Evolutionary conservation across 2,888 invertebrate species (phyloP).

Genomic region (Agrochola macilenta): DNA sequence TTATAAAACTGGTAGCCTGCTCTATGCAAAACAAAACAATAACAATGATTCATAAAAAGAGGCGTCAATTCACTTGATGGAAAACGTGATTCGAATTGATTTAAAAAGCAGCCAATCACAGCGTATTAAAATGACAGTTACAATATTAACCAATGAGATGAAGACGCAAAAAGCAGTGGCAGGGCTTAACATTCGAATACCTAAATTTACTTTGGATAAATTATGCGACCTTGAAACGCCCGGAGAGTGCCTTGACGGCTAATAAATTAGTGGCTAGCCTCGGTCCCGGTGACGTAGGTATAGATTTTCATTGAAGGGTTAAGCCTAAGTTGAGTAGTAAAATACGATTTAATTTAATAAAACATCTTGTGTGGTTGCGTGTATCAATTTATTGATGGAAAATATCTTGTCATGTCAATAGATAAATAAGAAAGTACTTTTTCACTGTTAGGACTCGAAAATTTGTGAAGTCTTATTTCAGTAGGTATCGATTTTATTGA

Average conservation of each 20-base stretch:
- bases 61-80: constrained; percentile 31
- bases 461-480: no score
- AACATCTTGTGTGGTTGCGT: background rate
- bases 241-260: constrained; percentile 44
- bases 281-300: constrained; percentile 54
- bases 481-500: no score
- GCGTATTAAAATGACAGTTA: constrained; percentile 24
- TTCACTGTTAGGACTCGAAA: no score
- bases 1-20: background rate
- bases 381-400: background rate
- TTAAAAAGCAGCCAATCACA: constrained; percentile 48
- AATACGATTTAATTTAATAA: no score
- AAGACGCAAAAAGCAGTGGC: constrained; percentile 36
- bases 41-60: constrained; percentile 32
- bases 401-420: background rate
- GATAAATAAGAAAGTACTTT: no score
- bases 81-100: constrained; percentile 46
- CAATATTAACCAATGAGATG: constrained; percentile 42
- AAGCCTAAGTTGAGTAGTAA: constrained; percentile 43
- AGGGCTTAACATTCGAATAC: constrained; percentile 20
- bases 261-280: constrained; percentile 66
- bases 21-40: constrained; percentile 9
- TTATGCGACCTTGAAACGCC: constrained; percentile 60
- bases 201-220: constrained; percentile 50
- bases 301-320: constrained; percentile 65